A percentile compares a stretch with the other conserved stretches of the same genome.
Evolutionary conservation across 37 sponge, comb jelly and placozoan genomes (phyloP).

Genomic region (Theonella swinhoei): DNA sequence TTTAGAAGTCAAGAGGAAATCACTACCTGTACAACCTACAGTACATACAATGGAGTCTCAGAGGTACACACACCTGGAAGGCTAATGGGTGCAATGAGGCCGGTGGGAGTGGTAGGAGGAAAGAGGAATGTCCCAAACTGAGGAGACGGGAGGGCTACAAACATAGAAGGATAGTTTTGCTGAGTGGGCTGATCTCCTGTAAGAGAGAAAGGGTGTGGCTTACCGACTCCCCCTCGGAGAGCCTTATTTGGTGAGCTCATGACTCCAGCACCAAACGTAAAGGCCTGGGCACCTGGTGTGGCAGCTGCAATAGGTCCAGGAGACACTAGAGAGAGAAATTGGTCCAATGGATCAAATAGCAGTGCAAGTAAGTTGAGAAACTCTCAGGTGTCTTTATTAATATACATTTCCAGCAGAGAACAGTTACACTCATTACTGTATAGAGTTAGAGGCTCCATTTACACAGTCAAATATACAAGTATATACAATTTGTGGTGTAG

Average conservation of each 20-base stretch:
- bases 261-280: background rate
- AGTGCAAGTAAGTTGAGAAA: no score
- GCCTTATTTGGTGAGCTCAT: background rate
- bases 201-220: background rate
- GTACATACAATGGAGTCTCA: background rate
- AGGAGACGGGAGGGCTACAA: constrained; percentile 39
- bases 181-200: no score
- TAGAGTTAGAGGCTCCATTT: no score
- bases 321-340: background rate
- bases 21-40: background rate
- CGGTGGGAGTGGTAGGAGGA: constrained; percentile 33
- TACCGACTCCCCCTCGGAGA: background rate
- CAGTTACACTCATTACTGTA: no score
- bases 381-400: no score
- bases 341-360: background rate
- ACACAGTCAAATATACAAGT: no score
- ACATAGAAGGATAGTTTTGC: no score
- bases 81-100: constrained; percentile 12
- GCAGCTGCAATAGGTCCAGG: background rate
- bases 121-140: constrained; percentile 25
- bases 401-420: no score
- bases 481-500: no score
- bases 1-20: background rate
- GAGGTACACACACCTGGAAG: background rate
- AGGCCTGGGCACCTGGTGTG: background rate